These are phyloP conservation scores for Apteryx mantelli DNA, from an alignment of 2,113 vertebrate genomes.

Conservation along the genomic window DNA sequence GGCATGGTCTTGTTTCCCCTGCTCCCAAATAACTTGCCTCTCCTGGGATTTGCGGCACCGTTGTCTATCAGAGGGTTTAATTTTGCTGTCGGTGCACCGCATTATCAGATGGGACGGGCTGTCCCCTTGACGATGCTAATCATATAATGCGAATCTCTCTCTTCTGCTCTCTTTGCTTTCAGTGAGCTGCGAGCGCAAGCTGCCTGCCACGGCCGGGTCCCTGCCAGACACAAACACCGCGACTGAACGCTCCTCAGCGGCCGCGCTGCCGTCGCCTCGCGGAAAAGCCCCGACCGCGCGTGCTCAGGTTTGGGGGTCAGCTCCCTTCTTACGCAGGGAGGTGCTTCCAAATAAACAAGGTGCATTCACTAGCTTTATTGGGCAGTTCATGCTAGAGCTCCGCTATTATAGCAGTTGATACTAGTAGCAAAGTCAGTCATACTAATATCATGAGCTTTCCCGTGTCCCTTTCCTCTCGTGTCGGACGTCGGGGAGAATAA, in stretches of 20 bases:
- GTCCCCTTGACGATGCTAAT: not conserved
- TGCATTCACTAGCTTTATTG: not conserved
- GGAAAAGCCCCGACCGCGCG: not conserved
- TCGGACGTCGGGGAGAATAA: not conserved
- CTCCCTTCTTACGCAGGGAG: not conserved
- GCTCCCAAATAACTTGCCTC: not conserved
- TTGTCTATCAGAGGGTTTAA: not conserved
- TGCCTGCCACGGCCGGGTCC: not conserved
- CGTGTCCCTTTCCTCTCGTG: not conserved
- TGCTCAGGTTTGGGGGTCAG: not conserved
- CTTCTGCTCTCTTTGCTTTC: not conserved
- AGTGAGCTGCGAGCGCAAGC: not conserved
- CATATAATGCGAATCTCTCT: not conserved
- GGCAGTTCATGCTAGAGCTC: not conserved
- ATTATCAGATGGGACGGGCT: not conserved
- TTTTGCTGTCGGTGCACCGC: not conserved
- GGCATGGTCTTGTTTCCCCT: not conserved
- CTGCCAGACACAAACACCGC: not conserved
- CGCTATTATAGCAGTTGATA: not conserved
- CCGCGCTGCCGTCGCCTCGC: accelerated
- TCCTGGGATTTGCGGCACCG: not conserved
- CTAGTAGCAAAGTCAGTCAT: not conserved
- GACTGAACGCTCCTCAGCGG: not conserved
- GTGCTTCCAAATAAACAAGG: not conserved
- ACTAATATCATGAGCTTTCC: accelerated